These are phyloP conservation scores for Marmota flaviventris DNA, from an alignment of 2,113 vertebrate species.

Conservation along the genomic window DNA sequence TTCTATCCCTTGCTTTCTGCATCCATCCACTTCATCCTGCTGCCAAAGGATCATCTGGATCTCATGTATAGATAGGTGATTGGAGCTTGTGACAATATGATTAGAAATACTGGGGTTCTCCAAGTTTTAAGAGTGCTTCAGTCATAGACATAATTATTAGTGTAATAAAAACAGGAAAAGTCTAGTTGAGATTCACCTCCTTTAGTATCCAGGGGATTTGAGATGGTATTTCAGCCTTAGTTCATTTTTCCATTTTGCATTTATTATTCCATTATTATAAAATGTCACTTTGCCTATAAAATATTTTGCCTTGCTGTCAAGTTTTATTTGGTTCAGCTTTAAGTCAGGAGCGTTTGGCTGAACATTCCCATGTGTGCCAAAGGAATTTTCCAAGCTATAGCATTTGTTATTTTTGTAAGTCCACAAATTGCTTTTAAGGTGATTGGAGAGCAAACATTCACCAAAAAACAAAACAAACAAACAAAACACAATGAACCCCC, in stretches of 20 bases:
- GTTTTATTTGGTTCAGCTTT: constrained; percentile 79
- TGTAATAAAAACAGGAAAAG: constrained; percentile 15
- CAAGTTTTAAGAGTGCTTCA: constrained; percentile 37
- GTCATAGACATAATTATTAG: background rate
- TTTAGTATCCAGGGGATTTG: constrained; percentile 24
- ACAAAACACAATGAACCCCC: background rate
- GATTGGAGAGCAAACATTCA: background rate
- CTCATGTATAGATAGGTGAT: background rate
- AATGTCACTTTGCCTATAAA: constrained; percentile 79
- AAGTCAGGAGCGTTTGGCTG: constrained; percentile 61
- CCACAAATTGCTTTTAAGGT: constrained; percentile 48
- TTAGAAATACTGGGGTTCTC: background rate
- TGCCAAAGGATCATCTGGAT: background rate
- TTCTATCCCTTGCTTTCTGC: background rate
- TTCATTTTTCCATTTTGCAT: constrained; percentile 75
- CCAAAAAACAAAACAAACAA: background rate
- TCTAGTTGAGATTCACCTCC: constrained; percentile 18
- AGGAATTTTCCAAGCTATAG: constrained; percentile 71
- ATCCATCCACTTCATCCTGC: constrained; percentile 5
- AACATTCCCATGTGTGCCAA: constrained; percentile 68
- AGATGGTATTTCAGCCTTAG: constrained; percentile 58
- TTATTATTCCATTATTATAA: constrained; percentile 83
- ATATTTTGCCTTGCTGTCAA: constrained; percentile 79
- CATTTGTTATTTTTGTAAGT: constrained; percentile 54
- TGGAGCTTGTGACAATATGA: background rate